Conservation (phyloP, 2,888 invertebrate genomes). For the Andricus curvator region DNA sequence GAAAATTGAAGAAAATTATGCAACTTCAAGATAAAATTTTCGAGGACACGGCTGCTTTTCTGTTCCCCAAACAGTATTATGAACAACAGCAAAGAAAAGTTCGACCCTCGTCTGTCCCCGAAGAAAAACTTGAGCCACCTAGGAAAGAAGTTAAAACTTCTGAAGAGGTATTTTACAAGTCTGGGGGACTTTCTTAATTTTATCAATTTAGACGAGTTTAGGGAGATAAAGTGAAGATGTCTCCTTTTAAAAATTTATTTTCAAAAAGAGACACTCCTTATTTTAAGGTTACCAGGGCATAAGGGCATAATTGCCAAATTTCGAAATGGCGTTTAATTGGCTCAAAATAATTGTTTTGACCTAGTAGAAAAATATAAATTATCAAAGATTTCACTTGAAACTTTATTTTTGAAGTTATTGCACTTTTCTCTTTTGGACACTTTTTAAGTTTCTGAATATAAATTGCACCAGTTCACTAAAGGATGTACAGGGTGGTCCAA, state of each 20-base stretch:
- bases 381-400: no score
- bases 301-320: no score
- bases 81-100: slow-evolving; percentile 77
- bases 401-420: no score
- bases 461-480: no score
- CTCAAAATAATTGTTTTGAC: no score
- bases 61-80: slow-evolving; percentile 81
- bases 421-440: no score
- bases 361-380: no score
- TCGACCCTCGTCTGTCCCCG: slow-evolving; percentile 63
- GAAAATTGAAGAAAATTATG: slow-evolving; percentile 81
- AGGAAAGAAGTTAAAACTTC: slow-evolving; percentile 16
- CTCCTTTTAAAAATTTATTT: not conserved
- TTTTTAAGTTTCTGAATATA: no score
- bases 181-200: not conserved
- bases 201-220: slow-evolving; percentile 13
- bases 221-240: not conserved
- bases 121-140: not conserved
- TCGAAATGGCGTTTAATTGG: no score
- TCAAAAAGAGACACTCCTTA: not conserved
- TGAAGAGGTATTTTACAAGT: slow-evolving; percentile 36
- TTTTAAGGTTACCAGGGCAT: not conserved
- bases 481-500: no score
- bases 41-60: slow-evolving; percentile 82
- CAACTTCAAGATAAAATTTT: slow-evolving; percentile 83